Evolutionary conservation across 2,113 vertebrate species (phyloP).

Genomic region (Ctenodactylus gundi): DNA sequence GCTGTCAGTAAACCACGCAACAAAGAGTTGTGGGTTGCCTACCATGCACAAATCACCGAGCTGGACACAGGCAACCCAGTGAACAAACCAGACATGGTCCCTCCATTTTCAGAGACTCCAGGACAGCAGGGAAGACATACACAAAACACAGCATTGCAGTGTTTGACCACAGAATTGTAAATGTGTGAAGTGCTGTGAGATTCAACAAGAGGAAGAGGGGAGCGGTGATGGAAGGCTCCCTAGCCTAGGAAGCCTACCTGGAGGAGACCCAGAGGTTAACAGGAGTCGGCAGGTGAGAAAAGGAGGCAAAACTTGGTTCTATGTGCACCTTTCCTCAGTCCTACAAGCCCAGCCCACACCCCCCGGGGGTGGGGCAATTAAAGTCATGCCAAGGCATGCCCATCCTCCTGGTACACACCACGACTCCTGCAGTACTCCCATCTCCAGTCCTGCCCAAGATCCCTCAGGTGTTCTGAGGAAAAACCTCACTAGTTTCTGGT

Average conservation of each 20-base stretch:
- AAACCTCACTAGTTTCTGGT: slow-evolving; percentile 66
- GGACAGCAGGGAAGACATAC: background rate
- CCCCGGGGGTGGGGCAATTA: too few species aligned
- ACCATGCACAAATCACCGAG: background rate
- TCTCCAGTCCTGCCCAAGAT: background rate
- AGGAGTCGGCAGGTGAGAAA: background rate
- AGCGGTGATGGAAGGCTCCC: background rate
- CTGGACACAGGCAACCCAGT: too few species aligned
- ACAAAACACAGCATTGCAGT: background rate
- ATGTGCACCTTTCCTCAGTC: background rate
- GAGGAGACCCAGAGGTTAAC: background rate
- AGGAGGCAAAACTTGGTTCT: background rate
- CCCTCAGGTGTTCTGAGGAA: background rate
- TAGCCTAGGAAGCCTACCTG: background rate
- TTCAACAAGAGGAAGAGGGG: background rate
- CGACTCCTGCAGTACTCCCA: fast-evolving
- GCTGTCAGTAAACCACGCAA: background rate
- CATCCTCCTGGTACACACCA: fast-evolving
- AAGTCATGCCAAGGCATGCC: background rate
- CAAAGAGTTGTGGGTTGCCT: background rate
- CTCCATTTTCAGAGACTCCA: background rate
- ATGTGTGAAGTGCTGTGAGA: background rate
- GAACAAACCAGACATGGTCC: background rate
- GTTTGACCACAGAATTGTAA: background rate
- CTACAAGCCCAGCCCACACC: too few species aligned